These are phyloP conservation scores for Pomacea maculata DNA, from an alignment of 1,140 invertebrate genomes.

Conservation along the genomic window DNA sequence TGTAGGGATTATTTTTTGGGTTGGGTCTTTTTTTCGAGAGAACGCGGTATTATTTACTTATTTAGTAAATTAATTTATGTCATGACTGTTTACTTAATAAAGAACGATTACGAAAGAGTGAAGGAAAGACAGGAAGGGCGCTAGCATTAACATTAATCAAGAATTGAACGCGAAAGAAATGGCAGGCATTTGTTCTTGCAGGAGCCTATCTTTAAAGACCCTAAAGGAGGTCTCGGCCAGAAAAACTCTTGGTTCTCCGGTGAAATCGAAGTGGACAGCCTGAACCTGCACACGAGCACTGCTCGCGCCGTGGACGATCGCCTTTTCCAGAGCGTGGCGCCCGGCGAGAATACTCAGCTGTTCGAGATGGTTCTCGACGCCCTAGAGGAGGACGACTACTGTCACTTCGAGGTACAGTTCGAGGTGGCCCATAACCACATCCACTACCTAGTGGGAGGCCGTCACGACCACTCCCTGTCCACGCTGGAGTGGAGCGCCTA, in stretches of 20 bases:
- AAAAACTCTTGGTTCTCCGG: conserved; percentile 31
- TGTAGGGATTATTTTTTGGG: no score
- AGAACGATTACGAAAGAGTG: no score
- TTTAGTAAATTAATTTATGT: no score
- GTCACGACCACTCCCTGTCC: conserved; percentile 33
- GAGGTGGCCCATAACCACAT: conserved; percentile 41
- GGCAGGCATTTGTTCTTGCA: background rate
- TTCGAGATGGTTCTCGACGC: conserved; percentile 26
- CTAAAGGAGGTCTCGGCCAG: conserved; percentile 19
- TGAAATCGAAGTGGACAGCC: conserved; percentile 21
- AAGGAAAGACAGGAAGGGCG: conserved; percentile 1
- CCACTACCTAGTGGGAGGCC: conserved; percentile 40
- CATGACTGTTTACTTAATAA: no score
- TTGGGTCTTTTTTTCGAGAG: no score
- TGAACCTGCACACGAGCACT: conserved; percentile 19
- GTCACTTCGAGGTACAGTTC: conserved; percentile 41
- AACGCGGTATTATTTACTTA: no score
- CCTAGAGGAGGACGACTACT: conserved; percentile 39
- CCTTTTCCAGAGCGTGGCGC: conserved; percentile 29
- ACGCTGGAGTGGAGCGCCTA: conserved; percentile 38
- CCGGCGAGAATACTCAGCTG: background rate
- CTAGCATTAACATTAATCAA: background rate
- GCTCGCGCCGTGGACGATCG: conserved; percentile 36
- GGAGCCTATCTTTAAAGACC: conserved; percentile 24
- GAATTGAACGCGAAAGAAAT: background rate